Base-by-base conservation (phyloP, 2,888 invertebrate species). In the Lepidonotus clava region DNA sequence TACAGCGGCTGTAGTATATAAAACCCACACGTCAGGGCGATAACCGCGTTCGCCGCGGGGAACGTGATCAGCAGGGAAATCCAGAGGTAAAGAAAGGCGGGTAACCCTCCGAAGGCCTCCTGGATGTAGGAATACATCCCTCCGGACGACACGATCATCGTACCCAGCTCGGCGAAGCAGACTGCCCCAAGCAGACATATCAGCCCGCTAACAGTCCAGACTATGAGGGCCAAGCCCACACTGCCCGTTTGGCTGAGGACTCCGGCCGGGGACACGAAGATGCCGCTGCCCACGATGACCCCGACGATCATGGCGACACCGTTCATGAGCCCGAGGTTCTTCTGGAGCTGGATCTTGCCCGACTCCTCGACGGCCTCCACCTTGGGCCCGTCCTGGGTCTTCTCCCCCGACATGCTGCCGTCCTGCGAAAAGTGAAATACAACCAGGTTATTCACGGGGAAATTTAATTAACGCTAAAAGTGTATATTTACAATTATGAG, bases 291-390 rank as follows among this genome's bases (percentile, higher is more conserved):
- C 83, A 98, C 96, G 90, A 98, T 98, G 86, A 98, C 96, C 56
- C 98, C 98, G 32, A 98, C 97, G 91, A 98, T 98, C 89, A 98
- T 97, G 28, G 97, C 97, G 18, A 98, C 97, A 34, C 98, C 98
- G 93, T 98, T 97, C 90, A 97, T 93, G 76, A 98, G 95, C 11
- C 97, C 96, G 87, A 98, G 95, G 94, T 97, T 97, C 92, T 97
- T 96, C 95, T 98, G 97, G 93, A 98, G 95, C 51, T 56, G 51
- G 21, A 86, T 80, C n/a, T 71, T 53, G 38, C 41, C 80, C 1
- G 83, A 83, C 2, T 11, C 56, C 8, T 21, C 11, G 76, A 76
- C 36, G n/a, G 32, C 61, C 14, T 11, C 36, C 24, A 14, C 46
- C 41, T 11, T 51, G 51, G 51, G 51, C 11, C 51, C 51, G 21